Evolutionary conservation across 2,888 invertebrate genomes (phyloP), one percentile per base, ranked within the genome.

Genomic region (Hedychridium roseum): DNA sequence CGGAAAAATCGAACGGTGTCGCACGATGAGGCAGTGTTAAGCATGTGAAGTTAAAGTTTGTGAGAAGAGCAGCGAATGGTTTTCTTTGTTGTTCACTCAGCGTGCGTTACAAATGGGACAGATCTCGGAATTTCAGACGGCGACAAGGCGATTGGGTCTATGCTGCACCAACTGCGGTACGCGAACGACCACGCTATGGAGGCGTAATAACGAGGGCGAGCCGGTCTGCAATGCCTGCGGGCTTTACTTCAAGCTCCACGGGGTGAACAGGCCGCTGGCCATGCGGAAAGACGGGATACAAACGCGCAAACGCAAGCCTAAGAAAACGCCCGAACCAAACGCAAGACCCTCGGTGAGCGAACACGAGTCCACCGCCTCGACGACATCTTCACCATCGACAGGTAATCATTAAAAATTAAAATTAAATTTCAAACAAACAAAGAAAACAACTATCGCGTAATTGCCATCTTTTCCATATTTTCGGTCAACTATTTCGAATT

Each of bases 161-260:
- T 89, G 90, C 76, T 98, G 97, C 82, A 94, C 96, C 57, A 98
- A 98, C 82, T 98, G 97, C 80, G 92, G 94, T 50, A 98, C 98
- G n/a, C 87, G 92, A 49, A 94, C 93, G 68, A 99, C 99, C 34
- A 98, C 98, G 15, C 85, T 99, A 42, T 99, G 99, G 98, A 85
- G 99, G 45, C 87, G 99, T 60, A 98, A 98, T 84, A 91, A 95
- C 81, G 94, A 96, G 76, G 98, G 98, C 35, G 97, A 98, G 80
- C 97, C 98, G 0, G 98, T 99, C 30, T 98, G 98, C 84, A 97
- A 98, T 83, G 97, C 97, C 9, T 97, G 97, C 79, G 97, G 97
- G 0, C 86, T 97, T 39, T 97, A 97, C 83, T 97, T 90, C 82
- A 97, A 97, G 80, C 84, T 97, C 58, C 97, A 97, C 80, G 92